phyloP scores from a whole-genome alignment of 2,113 vertebrate species.

The Mus musculus region DNA sequence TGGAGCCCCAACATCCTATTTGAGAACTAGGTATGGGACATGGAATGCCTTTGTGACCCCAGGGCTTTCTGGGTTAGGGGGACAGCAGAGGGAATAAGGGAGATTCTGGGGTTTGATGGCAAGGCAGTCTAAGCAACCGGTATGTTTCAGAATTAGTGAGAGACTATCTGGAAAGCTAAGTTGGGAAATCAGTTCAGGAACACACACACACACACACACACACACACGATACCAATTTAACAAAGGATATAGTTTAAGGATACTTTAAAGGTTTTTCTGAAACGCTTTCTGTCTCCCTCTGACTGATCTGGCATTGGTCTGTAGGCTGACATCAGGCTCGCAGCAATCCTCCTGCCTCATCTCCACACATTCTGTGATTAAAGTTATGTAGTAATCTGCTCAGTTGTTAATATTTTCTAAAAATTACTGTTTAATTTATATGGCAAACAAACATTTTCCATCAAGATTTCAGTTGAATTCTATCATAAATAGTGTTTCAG shows the following conservation, averaged over 20 bases:
- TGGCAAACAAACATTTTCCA: background rate
- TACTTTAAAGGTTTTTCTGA: background rate
- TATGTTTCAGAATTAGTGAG: background rate
- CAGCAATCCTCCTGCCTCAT: background rate
- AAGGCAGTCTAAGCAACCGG: background rate
- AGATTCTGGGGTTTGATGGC: background rate
- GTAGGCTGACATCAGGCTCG: background rate
- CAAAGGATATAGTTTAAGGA: background rate
- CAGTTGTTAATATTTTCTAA: no score
- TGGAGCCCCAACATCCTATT: no score
- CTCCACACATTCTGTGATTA: background rate
- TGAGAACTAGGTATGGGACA: background rate
- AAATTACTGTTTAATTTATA: background rate
- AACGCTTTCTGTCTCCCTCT: background rate
- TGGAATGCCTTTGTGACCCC: background rate
- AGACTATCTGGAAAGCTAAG: background rate
- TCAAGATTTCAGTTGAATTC: conserved; percentile 31
- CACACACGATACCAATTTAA: background rate
- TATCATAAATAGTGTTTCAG: background rate
- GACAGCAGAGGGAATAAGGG: accelerated
- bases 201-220: background rate
- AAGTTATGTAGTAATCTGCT: background rate
- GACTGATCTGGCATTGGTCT: background rate
- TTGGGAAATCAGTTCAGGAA: background rate
- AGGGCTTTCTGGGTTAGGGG: background rate